Percentiles rank a stretch among this genome's conserved stretches.
Evolutionary conservation across 92 coral and sea anemone species (phyloP).

Genomic region (Parazoanthus atlanticus): DNA sequence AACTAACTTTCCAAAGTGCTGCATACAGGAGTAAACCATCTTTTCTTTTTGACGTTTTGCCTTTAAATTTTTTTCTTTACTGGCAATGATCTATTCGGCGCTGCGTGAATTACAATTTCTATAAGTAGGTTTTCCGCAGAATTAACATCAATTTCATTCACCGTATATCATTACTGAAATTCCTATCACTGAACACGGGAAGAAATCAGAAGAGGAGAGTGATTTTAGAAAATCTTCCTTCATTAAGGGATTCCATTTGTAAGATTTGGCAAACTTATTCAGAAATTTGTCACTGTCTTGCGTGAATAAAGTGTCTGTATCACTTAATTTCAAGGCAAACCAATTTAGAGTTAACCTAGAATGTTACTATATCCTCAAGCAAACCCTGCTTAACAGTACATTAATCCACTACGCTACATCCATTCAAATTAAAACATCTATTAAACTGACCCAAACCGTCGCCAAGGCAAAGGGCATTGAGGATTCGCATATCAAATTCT

Average conservation of each 20-base stretch:
- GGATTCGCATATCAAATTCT: neutral
- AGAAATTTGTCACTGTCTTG: neutral
- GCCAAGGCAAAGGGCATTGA: neutral
- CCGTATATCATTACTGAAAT: neutral
- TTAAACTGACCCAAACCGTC: conserved; percentile 4
- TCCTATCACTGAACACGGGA: neutral
- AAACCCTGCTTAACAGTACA: conserved; percentile 1
- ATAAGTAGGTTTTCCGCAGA: neutral
- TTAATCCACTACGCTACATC: neutral
- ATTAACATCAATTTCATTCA: neutral
- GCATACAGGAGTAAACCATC: neutral
- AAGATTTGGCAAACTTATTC: neutral
- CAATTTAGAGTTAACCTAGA: neutral
- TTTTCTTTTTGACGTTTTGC: neutral
- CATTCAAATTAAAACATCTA: too few species aligned
- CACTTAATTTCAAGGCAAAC: neutral
- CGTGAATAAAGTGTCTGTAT: neutral
- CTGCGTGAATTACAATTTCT: neutral
- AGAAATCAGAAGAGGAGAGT: neutral
- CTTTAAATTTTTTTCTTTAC: neutral
- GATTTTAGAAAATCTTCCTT: neutral
- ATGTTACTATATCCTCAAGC: neutral
- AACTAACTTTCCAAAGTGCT: neutral
- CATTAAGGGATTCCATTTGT: neutral
- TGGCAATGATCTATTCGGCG: neutral